Conservation (phyloP, 2,113 vertebrate genomes). For the Meriones unguiculatus region DNA sequence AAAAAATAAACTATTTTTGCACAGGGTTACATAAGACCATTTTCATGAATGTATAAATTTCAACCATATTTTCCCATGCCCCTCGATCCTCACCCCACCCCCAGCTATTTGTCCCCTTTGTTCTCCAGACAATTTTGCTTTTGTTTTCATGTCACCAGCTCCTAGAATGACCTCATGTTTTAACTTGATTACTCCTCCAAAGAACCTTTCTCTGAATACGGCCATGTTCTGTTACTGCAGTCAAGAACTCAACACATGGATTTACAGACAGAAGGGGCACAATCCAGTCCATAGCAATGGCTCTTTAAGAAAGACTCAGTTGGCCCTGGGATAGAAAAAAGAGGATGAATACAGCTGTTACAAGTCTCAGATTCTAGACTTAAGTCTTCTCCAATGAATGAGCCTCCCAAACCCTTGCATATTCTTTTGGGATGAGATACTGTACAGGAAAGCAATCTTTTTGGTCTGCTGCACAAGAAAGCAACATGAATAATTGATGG, state of each 20-base stretch:
- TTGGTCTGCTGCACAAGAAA: background rate
- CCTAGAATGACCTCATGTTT: background rate
- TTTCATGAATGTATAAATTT: background rate
- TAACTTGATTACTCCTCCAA: background rate
- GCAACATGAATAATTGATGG: background rate
- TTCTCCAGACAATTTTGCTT: background rate
- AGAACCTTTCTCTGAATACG: background rate
- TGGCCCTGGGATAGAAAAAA: background rate
- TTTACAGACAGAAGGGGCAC: background rate
- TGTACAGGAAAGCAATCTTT: background rate
- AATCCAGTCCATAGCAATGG: background rate
- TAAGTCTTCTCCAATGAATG: background rate
- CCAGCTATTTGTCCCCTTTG: background rate
- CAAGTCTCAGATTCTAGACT: background rate
- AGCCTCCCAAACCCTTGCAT: background rate
- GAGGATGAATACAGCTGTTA: background rate
- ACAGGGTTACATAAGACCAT: too few species aligned
- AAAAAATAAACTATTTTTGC: background rate
- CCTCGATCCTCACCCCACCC: rapidly evolving
- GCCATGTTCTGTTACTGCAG: background rate
- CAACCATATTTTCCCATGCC: background rate
- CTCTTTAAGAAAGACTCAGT: background rate
- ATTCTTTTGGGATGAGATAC: background rate
- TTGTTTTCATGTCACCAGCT: too few species aligned
- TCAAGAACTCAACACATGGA: background rate